Evolutionary conservation across 1,140 invertebrate genomes (phyloP), one percentile per base, ranked within the genome.

Genomic region (Heliconius hewitsoni): DNA sequence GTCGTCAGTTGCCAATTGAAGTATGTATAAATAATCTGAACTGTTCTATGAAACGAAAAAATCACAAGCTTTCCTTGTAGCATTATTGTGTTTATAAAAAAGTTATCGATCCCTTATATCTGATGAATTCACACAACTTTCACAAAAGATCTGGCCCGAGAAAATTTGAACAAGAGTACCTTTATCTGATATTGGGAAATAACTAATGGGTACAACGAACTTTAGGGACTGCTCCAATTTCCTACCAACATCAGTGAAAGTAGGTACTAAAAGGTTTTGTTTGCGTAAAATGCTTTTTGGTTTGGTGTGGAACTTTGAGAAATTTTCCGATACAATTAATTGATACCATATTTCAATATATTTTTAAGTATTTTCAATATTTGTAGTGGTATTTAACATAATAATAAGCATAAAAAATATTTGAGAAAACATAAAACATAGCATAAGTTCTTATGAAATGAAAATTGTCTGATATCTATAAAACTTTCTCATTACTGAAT

Each of bases 81-180:
- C 9, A 11, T 27, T 60, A 60, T 27, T 60, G 55, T 27, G 23
- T n/a, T 11, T 60, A 60, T 60, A 60, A 60, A 60, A 60, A 60
- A 60, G 19, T n/a, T 60, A 60, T 60, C 55, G 9, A 60, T 27
- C 8, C 19, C 55, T 9, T 60, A 60, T n/a, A 60, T 60, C 55
- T 23, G 55, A 60, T 60, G 55, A 60, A 23, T 60, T 60, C 55
- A n/a, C n/a, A 3, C 18, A 60, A 60, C 55, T 60, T 60, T 23
- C 55, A 27, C 55, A 60, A 60, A 60, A 60, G 55, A 60, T 60
- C 8, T n/a, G 55, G 9, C n/a, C 55, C 55, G 23, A 60, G n/a
- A 60, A 60, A 60, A 60, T 60, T 60, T 60, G 55, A 60, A 60
- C 55, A 60, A 60, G 55, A n/a, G 55, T 60, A 52, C 50, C 50